Percentiles rank a stretch among this genome's conserved stretches.
Evolutionary conservation across 2,113 vertebrate species (phyloP).

Genomic region (Vombatus ursinus): DNA sequence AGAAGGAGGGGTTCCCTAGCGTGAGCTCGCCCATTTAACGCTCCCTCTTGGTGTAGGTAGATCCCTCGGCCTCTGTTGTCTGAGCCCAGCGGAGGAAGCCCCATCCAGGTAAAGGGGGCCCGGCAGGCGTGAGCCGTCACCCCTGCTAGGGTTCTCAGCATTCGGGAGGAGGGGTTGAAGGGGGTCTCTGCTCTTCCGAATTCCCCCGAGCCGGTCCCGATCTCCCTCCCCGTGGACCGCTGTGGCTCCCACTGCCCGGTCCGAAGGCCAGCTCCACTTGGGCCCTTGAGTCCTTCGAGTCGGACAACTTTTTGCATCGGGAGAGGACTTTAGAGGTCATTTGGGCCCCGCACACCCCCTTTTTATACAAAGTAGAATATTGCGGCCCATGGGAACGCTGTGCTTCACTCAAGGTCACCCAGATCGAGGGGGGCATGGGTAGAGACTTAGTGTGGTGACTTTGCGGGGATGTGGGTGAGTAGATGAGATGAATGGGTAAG

Average conservation of each 20-base stretch:
- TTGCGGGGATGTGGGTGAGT: too few species aligned
- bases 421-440: neutral
- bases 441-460: neutral
- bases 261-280: too few species aligned
- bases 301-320: neutral
- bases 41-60: neutral
- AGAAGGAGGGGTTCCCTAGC: neutral
- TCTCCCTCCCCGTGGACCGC: too few species aligned
- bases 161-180: neutral
- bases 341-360: too few species aligned
- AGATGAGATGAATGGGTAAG: too few species aligned
- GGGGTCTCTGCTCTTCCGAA: neutral
- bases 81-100: neutral
- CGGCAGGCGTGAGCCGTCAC: neutral
- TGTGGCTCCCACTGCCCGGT: neutral
- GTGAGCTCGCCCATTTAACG: accelerated
- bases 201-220: too few species aligned
- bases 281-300: neutral
- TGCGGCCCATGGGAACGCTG: too few species aligned
- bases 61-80: neutral
- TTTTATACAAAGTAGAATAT: neutral
- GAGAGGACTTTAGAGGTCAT: neutral
- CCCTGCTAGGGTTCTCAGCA: neutral
- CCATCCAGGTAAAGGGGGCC: slow-evolving; percentile 18
- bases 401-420: neutral